These are phyloP conservation scores for Gisinianus flammeolus DNA, from an alignment of 2,888 invertebrate species.

Conservation along the genomic window DNA sequence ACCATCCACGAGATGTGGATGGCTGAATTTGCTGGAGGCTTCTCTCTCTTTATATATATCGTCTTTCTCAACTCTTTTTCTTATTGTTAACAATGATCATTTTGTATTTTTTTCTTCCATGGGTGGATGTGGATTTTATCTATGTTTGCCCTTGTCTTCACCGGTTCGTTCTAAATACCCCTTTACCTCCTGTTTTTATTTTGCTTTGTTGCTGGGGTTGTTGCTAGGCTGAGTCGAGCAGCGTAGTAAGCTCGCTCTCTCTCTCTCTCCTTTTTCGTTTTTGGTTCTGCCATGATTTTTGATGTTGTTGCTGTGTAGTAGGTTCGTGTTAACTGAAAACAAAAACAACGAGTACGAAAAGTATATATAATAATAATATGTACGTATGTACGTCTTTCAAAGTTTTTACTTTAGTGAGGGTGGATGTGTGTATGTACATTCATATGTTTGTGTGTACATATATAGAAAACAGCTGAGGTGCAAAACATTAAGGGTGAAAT, in stretches of 20 bases:
- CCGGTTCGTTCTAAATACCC: conserved; percentile 33
- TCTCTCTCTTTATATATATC: conserved; percentile 3
- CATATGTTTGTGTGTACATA: not conserved
- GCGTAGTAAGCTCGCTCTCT: not conserved
- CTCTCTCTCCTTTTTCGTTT: not conserved
- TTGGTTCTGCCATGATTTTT: not conserved
- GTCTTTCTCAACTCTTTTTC: not conserved
- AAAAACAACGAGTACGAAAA: not conserved
- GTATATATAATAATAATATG: not conserved
- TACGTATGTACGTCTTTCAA: not conserved
- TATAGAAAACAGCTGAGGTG: conserved; percentile 34
- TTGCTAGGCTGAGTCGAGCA: not conserved
- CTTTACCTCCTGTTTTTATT: conserved; percentile 37
- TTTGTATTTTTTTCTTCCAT: conserved; percentile 19
- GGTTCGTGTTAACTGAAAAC: not conserved
- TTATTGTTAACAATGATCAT: conserved; percentile 14
- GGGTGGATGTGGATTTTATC: conserved; percentile 32
- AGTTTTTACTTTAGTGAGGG: not conserved
- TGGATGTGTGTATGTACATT: not conserved
- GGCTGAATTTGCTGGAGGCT: conserved; percentile 30
- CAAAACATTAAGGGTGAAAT: conserved; percentile 24
- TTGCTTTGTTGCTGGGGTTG: conserved; percentile 25
- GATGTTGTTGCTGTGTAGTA: not conserved
- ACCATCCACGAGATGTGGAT: conserved; percentile 11
- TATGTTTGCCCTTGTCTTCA: conserved; percentile 32